A percentile compares a stretch with the other conserved stretches of the same genome.
Evolutionary conservation across 2,888 invertebrate genomes (phyloP).

Genomic region (Rhagium mordax): DNA sequence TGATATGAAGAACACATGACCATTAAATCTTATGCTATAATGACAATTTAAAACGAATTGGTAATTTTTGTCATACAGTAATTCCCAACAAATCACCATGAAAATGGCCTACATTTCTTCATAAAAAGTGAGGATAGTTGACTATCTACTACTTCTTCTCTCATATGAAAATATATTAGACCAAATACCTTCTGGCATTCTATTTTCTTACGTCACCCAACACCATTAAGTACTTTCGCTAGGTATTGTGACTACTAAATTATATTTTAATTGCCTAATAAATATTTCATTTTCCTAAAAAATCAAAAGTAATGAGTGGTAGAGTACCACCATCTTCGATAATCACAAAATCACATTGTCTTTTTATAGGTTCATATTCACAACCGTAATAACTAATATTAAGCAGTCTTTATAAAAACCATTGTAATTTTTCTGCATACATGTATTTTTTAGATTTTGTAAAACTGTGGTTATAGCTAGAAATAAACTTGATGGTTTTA

Average conservation of each 20-base stretch:
- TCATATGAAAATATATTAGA: no score
- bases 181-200: not conserved
- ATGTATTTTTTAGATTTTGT: not conserved
- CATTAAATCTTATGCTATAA: no score
- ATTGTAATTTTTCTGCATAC: not conserved
- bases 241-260: not conserved
- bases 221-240: not conserved
- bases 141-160: not conserved
- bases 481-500: not conserved
- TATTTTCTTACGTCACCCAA: not conserved
- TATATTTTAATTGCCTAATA: not conserved
- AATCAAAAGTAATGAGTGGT: not conserved
- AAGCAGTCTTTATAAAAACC: not conserved
- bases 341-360: not conserved
- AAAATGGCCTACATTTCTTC: no score
- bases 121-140: no score
- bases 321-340: not conserved
- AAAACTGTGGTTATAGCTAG: slow-evolving; percentile 3
- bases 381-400: slow-evolving; percentile 6
- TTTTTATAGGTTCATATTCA: not conserved
- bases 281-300: not conserved
- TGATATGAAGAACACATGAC: no score
- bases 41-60: no score
- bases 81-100: no score
- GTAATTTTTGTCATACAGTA: no score